Base-by-base conservation (phyloP, 2,888 invertebrate species). In the Xestoiulus laeticollis region DNA sequence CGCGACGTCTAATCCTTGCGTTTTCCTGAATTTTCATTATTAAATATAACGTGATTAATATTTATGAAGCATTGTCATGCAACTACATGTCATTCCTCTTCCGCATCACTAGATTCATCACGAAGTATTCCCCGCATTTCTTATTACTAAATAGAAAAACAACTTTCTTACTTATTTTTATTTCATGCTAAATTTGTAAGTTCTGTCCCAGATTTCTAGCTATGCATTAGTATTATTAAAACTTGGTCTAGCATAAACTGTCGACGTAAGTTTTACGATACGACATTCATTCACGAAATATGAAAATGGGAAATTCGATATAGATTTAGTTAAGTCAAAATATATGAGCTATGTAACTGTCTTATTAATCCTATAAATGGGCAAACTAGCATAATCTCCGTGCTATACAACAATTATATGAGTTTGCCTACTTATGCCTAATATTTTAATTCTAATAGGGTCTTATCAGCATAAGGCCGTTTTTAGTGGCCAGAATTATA, bases 11-110 rank as follows among this genome's bases (percentile, higher is more conserved):
- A n/a, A 1, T 30, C 2, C 78, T 26, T 78, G 30, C 78, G 78
- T 78, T 78, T 78, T 22, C 78, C 12, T 78, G 26, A 14, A 22
- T 4, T 26, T 78, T 1, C 26, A 78, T 78, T 78, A 78, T 78
- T 78, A 78, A 78, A 78, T 78, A 78, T 30, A n/a, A 22, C 26
- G 78, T 30, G 26, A 78, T 78, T 78, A 78, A 78, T 78, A 78
- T 78, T 78, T 78, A 78, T 78, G 78, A 78, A 78, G 78, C 30
- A 78, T 30, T 30, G 30, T 78, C 78, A 78, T 22, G 78, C 78
- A 78, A 78, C 30, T 12, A 8, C 78, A 19, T 22, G n/a, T n/a
- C 14, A 14, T 22, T 22, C 8, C 59, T 59, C 78, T 78, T 78
- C 78, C 78, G 78, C 78, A 78, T 78, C 22, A n/a, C n/a, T 14